A percentile compares a stretch with the other conserved stretches of the same genome.
These are phyloP conservation scores for Synchiropus splendidus DNA, from an alignment of 2,113 vertebrate species.

Conservation along the genomic window DNA sequence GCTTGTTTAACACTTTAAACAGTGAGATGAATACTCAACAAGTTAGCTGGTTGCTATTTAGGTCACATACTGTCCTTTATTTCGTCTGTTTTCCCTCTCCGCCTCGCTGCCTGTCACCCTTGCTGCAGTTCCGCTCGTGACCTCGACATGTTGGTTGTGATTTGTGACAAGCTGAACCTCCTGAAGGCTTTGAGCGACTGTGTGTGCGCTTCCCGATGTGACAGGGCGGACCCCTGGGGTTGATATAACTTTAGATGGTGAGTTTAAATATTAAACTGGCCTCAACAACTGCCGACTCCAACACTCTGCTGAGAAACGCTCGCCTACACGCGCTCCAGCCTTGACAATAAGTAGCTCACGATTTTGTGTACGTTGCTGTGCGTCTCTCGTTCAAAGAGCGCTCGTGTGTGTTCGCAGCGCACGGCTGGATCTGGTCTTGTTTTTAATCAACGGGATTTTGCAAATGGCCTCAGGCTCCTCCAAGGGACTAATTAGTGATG, in stretches of 20 bases:
- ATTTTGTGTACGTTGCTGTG: slow-evolving; percentile 14
- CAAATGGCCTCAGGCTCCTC: slow-evolving; percentile 66
- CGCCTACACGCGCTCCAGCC: slow-evolving; percentile 53
- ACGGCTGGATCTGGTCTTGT: slow-evolving; percentile 62
- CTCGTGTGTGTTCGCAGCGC: slow-evolving; percentile 24
- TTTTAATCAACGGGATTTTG: slow-evolving; percentile 70
- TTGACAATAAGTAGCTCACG: slow-evolving; percentile 59
- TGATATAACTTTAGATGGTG: slow-evolving; percentile 39
- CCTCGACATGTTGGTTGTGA: slow-evolving; percentile 61
- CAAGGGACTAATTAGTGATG: slow-evolving; percentile 71
- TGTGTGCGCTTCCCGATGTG: slow-evolving; percentile 17
- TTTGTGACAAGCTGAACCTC: slow-evolving; percentile 54
- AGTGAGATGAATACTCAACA: no score
- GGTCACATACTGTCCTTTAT: slow-evolving; percentile 1
- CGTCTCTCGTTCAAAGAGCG: slow-evolving; percentile 17
- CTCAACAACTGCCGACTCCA: slow-evolving; percentile 49
- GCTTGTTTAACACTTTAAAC: no score
- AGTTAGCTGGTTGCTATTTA: neutral
- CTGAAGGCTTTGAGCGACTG: slow-evolving; percentile 36
- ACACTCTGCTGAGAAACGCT: slow-evolving; percentile 36
- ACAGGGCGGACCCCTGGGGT: slow-evolving; percentile 44
- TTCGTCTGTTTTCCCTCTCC: slow-evolving; percentile 13
- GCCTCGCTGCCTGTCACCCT: slow-evolving; percentile 44
- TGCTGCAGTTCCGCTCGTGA: slow-evolving; percentile 14
- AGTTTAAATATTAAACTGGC: slow-evolving; percentile 65